Base-by-base conservation (phyloP, 2,888 invertebrate genomes). In the Biston betularia region DNA sequence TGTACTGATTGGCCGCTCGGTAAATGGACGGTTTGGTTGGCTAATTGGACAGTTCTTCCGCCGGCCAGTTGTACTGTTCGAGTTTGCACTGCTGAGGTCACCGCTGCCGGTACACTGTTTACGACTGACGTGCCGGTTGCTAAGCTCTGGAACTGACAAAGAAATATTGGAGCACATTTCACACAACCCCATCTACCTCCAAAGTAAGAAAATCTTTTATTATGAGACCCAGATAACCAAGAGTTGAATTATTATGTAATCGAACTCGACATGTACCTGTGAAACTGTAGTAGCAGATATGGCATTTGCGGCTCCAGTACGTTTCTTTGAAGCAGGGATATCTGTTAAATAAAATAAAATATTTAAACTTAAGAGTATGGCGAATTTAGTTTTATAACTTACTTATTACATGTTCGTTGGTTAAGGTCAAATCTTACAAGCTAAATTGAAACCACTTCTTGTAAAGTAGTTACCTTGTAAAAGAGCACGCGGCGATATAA, bases 401-500 rank as follows among this genome's bases (percentile, higher is more conserved):
- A n/a, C n/a, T n/a, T n/a, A n/a, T n/a, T n/a, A n/a, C n/a, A n/a
- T n/a, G n/a, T n/a, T n/a, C n/a, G n/a, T n/a, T n/a, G n/a, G n/a
- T n/a, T n/a, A n/a, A n/a, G n/a, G n/a, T n/a, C n/a, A n/a, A n/a
- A n/a, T n/a, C n/a, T n/a, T n/a, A n/a, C n/a, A n/a, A n/a, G n/a
- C n/a, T n/a, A n/a, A n/a, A n/a, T n/a, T n/a, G n/a, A n/a, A n/a
- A n/a, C n/a, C n/a, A n/a, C n/a, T n/a, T n/a, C n/a, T n/a, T n/a
- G n/a, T n/a, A n/a, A n/a, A n/a, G n/a, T 40, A 49, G 48, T 52
- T 15, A 92, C 92, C 87, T 81, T 89, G 89, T 85, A 93, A 80
- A 12, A 94, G 82, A 3, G 94, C 93, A 57, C 91, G 77, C 1
- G 94, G 94, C n/a, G 94, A 94, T 73, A 94, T 94, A 9, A 94